Evolutionary conservation across 2,888 invertebrate genomes (phyloP).

Genomic region (Drosophila kuntzei): DNA sequence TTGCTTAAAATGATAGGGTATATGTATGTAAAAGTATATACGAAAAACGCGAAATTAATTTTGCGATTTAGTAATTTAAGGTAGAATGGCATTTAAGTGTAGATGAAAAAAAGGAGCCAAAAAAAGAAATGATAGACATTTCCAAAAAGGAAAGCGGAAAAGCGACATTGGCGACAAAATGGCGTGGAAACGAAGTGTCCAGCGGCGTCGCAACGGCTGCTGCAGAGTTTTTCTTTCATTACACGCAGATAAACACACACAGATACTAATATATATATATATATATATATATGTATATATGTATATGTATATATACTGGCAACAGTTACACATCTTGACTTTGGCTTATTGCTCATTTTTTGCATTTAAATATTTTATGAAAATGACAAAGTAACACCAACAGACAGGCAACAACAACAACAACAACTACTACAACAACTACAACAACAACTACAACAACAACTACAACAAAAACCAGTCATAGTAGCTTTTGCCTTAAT

Average conservation of each 20-base stretch:
- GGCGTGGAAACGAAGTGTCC: constrained; percentile 47
- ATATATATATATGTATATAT: background rate
- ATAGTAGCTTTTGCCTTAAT: constrained; percentile 55
- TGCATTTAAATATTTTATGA: constrained; percentile 76
- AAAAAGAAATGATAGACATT: constrained; percentile 9
- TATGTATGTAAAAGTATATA: too few species aligned
- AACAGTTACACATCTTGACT: constrained; percentile 36
- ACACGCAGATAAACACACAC: constrained; percentile 3
- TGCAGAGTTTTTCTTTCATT: constrained; percentile 49
- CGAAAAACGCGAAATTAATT: background rate
- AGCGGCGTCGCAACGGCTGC: constrained; percentile 22
- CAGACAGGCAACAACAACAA: constrained; percentile 17
- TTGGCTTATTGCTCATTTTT: constrained; percentile 48
- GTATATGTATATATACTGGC: background rate
- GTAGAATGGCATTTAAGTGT: constrained; percentile 40
- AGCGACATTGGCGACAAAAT: constrained; percentile 52
- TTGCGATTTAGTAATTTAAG: constrained; percentile 16
- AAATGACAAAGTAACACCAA: constrained; percentile 58
- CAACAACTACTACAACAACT: background rate
- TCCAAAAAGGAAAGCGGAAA: background rate
- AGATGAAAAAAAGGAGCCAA: constrained; percentile 34
- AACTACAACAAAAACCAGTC: constrained; percentile 3
- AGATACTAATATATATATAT: background rate
- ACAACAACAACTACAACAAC: background rate
- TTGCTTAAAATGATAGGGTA: background rate